Evolutionary conservation across 2,797 vertebrate genomes (phyloP).

Genomic region (Podargus strigoides): DNA sequence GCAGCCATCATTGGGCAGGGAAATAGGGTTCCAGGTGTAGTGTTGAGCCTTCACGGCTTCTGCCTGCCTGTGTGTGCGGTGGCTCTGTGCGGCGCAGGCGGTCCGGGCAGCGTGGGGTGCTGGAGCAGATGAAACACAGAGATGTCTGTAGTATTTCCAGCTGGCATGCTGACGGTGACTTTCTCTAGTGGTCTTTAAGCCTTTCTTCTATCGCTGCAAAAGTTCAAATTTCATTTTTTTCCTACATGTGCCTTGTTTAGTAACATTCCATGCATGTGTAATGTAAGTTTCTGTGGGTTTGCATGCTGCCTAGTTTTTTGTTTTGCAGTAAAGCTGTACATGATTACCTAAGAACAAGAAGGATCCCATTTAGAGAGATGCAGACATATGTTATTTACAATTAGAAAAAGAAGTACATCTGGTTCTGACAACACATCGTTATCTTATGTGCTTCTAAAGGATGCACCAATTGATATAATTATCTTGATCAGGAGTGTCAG

Average conservation of each 20-base stretch:
- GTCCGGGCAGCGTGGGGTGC: background rate
- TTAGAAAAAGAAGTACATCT: background rate
- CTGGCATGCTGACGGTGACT: background rate
- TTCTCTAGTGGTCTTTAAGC: background rate
- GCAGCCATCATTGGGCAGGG: background rate
- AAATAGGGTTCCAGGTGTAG: background rate
- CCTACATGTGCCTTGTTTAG: background rate
- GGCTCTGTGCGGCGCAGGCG: background rate
- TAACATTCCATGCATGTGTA: background rate
- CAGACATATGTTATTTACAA: background rate
- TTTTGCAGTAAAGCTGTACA: background rate
- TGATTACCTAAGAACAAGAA: background rate
- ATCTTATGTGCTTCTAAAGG: background rate
- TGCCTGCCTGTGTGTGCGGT: background rate
- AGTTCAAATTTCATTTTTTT: background rate
- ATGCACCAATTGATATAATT: background rate
- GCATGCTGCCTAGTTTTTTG: background rate
- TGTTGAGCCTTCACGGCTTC: background rate
- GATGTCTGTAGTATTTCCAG: background rate
- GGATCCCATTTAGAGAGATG: background rate
- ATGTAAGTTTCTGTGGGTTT: background rate
- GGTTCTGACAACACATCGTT: background rate
- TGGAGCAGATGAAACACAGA: background rate
- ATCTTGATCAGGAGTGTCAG: background rate
- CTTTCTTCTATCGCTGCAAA: background rate